Evolutionary conservation across 2,888 invertebrate genomes (phyloP).

Genomic region (Trachelus stipa): DNA sequence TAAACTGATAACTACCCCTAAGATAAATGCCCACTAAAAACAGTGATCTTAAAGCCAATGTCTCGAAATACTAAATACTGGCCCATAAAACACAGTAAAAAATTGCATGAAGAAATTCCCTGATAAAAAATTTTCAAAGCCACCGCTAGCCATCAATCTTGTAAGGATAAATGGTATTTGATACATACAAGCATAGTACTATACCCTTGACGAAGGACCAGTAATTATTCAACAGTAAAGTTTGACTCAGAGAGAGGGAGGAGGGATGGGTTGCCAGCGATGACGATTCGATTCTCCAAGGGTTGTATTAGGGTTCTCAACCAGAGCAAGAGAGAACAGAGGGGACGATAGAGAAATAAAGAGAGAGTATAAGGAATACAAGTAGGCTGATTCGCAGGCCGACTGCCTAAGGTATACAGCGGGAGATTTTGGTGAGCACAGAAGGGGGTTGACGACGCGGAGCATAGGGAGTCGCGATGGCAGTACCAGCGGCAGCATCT

Average conservation of each 20-base stretch:
- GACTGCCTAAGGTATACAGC: background rate
- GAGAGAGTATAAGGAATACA: background rate
- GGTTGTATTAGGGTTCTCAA: background rate
- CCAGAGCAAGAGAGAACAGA: background rate
- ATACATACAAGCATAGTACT: slow-evolving; percentile 18
- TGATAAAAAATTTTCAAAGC: background rate
- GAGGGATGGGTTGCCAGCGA: slow-evolving; percentile 38
- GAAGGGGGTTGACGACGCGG: background rate
- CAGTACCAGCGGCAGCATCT: background rate
- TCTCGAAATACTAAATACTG: background rate
- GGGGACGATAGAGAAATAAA: background rate
- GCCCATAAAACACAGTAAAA: background rate
- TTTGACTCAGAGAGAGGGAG: slow-evolving; percentile 36
- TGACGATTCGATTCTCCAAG: slow-evolving; percentile 31
- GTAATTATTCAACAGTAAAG: slow-evolving; percentile 49
- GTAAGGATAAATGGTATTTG: background rate
- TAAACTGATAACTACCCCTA: background rate
- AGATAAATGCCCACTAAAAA: background rate
- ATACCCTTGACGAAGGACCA: slow-evolving; percentile 46
- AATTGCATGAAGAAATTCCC: background rate
- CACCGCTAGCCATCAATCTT: background rate
- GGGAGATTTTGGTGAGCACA: background rate
- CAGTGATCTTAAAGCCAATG: background rate
- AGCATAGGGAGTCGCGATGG: background rate
- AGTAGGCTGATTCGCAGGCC: background rate